Percentiles rank a stretch among this genome's conserved stretches.
phyloP scores from a whole-genome alignment of 2,113 vertebrate genomes.

The Hydrolagus affinis region DNA sequence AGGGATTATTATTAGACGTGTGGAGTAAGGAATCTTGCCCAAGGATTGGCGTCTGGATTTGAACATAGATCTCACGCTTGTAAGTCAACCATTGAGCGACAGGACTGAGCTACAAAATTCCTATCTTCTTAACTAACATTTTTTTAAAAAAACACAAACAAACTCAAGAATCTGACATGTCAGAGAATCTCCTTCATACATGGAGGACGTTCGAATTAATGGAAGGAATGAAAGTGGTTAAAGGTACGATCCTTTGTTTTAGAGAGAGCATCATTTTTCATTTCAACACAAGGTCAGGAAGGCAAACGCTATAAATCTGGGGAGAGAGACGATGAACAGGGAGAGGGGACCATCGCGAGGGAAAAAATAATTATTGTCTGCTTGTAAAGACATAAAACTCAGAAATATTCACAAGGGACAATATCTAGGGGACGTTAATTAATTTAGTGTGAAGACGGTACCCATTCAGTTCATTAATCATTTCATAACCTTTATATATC shows the following conservation, averaged over 20 bases:
- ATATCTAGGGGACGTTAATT: constrained; percentile 5
- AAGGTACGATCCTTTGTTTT: background rate
- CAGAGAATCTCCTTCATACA: background rate
- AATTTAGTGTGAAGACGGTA: constrained; percentile 2
- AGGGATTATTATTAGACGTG: too few relatives aligned
- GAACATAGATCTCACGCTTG: too few relatives aligned
- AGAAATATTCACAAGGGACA: background rate
- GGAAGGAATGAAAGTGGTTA: background rate
- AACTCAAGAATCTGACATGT: background rate
- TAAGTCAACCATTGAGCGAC: too few relatives aligned
- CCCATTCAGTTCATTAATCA: constrained; percentile 15
- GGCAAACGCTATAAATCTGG: background rate
- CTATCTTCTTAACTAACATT: too few relatives aligned
- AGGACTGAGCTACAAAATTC: too few relatives aligned
- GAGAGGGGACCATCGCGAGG: background rate
- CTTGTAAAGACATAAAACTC: constrained; percentile 1
- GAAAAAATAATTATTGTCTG: background rate
- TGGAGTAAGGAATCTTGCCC: too few relatives aligned
- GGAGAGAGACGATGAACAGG: background rate
- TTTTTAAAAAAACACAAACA: background rate
- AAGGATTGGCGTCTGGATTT: too few relatives aligned
- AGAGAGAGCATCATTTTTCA: background rate
- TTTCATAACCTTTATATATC: constrained; percentile 13
- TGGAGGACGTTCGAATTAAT: background rate
- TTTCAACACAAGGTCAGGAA: constrained; percentile 22